Evolutionary conservation across 2,888 invertebrate species (phyloP).

Genomic region (Entomobrya proxima): DNA sequence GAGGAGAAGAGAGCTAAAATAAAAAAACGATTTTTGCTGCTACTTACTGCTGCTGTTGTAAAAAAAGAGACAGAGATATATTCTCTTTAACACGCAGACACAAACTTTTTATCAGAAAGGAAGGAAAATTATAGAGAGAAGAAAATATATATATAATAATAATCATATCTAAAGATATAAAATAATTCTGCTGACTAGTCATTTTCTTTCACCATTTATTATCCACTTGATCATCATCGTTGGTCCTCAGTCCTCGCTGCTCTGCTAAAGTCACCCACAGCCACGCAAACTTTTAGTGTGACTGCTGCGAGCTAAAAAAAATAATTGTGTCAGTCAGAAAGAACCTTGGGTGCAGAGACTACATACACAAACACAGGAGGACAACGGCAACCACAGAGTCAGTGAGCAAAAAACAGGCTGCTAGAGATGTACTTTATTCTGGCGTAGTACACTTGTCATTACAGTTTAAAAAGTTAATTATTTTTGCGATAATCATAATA

Average conservation of each 20-base stretch:
- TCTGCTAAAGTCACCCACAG: neutral
- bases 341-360: too few relatives aligned
- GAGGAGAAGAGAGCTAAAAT: neutral
- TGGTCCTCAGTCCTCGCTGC: too few relatives aligned
- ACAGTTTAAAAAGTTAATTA: conserved; percentile 14
- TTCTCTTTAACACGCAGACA: neutral
- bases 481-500: neutral
- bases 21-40: neutral
- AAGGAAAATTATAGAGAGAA: neutral
- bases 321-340: too few relatives aligned
- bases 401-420: too few relatives aligned
- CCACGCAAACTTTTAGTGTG: neutral
- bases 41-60: neutral
- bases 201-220: conserved; percentile 4
- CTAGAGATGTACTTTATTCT: too few relatives aligned
- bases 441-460: too few relatives aligned
- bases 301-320: too few relatives aligned
- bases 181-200: conserved; percentile 8
- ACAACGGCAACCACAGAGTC: too few relatives aligned
- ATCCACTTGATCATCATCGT: neutral
- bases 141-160: neutral
- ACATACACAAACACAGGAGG: too few relatives aligned
- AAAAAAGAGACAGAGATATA: neutral
- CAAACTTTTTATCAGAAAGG: neutral
- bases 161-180: too few relatives aligned